phyloP scores from a whole-genome alignment of 1,140 invertebrate species.

The Semibalanus balanoides region DNA sequence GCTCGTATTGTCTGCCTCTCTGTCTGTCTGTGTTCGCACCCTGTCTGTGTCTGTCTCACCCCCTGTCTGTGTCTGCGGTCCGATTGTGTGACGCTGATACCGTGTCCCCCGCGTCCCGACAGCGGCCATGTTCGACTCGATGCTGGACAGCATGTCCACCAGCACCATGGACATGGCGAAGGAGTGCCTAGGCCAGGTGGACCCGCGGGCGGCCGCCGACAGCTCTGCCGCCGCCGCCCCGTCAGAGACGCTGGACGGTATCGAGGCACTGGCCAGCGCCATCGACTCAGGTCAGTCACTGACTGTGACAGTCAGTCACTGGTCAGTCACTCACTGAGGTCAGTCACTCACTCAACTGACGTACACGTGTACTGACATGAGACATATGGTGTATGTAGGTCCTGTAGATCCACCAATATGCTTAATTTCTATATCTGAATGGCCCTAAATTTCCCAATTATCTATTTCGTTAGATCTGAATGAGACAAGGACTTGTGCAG shows the following conservation, averaged over 20 bases:
- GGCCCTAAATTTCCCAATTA: too few species aligned
- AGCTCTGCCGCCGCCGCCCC: slow-evolving; percentile 25
- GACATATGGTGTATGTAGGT: too few species aligned
- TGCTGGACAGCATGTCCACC: slow-evolving; percentile 73
- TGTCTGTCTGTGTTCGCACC: too few species aligned
- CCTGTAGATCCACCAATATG: too few species aligned
- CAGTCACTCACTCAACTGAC: too few species aligned
- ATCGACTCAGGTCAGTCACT: slow-evolving; percentile 64
- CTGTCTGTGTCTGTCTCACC: background rate
- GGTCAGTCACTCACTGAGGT: too few species aligned
- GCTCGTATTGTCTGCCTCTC: too few species aligned
- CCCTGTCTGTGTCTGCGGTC: background rate
- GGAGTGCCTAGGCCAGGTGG: slow-evolving; percentile 60
- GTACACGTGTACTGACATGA: too few species aligned
- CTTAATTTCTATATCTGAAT: too few species aligned
- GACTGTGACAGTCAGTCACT: background rate
- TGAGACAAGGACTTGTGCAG: too few species aligned
- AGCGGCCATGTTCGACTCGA: slow-evolving; percentile 79
- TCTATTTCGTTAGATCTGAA: too few species aligned
- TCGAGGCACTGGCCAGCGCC: slow-evolving; percentile 80
- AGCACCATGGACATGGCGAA: slow-evolving; percentile 84
- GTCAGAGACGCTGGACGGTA: slow-evolving; percentile 52
- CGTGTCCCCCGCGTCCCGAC: slow-evolving; percentile 16
- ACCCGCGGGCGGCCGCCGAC: slow-evolving; percentile 33
- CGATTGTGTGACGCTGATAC: too few species aligned